These are phyloP conservation scores for Tragelaphus strepsiceros DNA, from an alignment of 2,113 vertebrate genomes.

Conservation along the genomic window DNA sequence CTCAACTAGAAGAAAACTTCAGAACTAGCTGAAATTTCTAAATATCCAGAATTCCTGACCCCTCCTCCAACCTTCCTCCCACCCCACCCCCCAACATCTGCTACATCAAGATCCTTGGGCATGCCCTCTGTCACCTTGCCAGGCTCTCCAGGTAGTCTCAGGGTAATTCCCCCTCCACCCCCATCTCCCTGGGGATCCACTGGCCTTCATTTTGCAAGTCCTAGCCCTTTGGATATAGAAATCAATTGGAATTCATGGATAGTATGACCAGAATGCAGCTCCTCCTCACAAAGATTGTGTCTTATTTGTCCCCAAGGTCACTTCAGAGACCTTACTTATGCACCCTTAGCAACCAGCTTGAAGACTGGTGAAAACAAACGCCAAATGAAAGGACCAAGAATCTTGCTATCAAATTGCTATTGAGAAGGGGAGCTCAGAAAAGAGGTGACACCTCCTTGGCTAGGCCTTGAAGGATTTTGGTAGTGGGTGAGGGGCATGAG, in stretches of 20 bases:
- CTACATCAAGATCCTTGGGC: not conserved
- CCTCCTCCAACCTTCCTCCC: not conserved
- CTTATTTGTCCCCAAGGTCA: not conserved
- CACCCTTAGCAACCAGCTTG: not conserved
- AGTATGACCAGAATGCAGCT: not conserved
- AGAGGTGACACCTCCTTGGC: not conserved
- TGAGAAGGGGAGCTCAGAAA: not conserved
- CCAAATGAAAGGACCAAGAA: not conserved
- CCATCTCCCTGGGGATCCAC: fast-evolving
- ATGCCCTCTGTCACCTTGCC: not conserved
- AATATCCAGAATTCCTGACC: not conserved
- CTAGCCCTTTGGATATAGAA: not conserved
- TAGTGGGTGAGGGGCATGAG: not conserved
- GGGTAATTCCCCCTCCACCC: not conserved
- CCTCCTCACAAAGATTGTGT: not conserved
- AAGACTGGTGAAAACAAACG: not conserved
- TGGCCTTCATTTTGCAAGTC: not conserved
- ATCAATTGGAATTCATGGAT: not conserved
- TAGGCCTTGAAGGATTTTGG: not conserved
- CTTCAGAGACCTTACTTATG: not conserved
- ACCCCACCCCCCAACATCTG: not conserved
- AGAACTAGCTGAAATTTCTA: not conserved
- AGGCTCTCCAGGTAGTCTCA: not conserved
- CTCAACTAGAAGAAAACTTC: not conserved
- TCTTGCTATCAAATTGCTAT: not conserved